Evolutionary conservation across 2,888 invertebrate species (phyloP), one percentile per base, ranked within the genome.

Genomic region (Sarcophaga variegata): DNA sequence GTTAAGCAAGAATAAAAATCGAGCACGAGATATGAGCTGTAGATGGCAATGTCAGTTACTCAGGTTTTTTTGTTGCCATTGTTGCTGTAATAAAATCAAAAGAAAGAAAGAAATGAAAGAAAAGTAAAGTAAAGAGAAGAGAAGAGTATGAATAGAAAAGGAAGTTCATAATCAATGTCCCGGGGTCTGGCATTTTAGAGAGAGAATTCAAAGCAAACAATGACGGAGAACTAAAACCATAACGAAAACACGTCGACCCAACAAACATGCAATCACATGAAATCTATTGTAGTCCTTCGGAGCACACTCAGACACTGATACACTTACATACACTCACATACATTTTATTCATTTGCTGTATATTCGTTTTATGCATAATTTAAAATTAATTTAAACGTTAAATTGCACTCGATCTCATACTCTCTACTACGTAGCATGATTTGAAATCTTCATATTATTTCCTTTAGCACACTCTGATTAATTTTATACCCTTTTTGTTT

Each of bases 301-400:
- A n/a, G 59, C 1, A 77, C 60, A 70, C 20, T 22, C 20, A 54
- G 2, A 20, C 5, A 27, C 27, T 27, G 4, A 27, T 27, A 27
- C 27, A 27, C 27, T 25, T 20, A 70, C 17, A 47, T 3, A 8
- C 22, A 12, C 11, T 10, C 47, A 4, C 47, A 4, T 2, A 27
- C 45, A 66, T 20, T 72, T 60, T 27, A 67, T 75, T 49, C 63
- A 70, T 71, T 81, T 75, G 17, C 60, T 78, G 60, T 37, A 5
- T 49, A 1, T 79, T 80, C 79, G 62, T 77, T 88, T 49, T 87
- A 88, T 88, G 85, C 88, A 88, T 88, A 88, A 88, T 88, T 88
- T 87, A 88, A 88, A 88, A 88, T 88, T 87, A 87, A 88, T 88
- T 88, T 88, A 71, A 82, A 83, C 85, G 83, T 84, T 71, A 88